A percentile compares a stretch with the other conserved stretches of the same genome.
These are phyloP conservation scores for Crypturellus undulatus DNA, from an alignment of 2,113 vertebrate species.

Conservation along the genomic window DNA sequence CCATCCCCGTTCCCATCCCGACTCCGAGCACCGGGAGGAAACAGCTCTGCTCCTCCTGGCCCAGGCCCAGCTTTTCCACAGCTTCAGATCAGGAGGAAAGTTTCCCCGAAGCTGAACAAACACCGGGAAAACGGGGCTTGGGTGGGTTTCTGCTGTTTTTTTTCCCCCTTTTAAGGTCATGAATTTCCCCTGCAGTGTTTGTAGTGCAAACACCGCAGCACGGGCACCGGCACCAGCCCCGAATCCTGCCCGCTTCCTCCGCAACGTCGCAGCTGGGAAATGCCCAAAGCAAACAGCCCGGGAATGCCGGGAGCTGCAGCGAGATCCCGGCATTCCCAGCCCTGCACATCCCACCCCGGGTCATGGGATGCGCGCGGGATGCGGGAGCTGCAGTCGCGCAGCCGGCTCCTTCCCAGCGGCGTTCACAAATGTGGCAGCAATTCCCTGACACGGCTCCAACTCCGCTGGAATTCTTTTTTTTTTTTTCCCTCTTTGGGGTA, in stretches of 20 bases:
- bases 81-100: not conserved
- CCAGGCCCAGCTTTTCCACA: not conserved
- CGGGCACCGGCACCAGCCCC: not conserved
- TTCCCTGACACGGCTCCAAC: constrained; percentile 56
- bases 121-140: not conserved
- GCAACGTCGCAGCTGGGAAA: not conserved
- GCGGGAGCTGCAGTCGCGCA: too few species aligned
- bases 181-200: not conserved
- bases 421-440: not conserved
- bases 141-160: not conserved
- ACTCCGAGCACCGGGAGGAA: fast-evolving
- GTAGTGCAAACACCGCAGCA: not conserved
- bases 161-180: not conserved
- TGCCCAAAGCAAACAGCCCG: not conserved
- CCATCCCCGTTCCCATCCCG: not conserved
- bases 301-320: too few species aligned
- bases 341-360: not conserved
- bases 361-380: too few species aligned
- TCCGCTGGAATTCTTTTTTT: constrained; percentile 84
- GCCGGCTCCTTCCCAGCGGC: not conserved
- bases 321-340: not conserved
- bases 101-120: constrained; percentile 25
- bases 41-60: not conserved
- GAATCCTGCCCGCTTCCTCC: not conserved
- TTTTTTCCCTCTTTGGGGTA: constrained; percentile 73